These are phyloP conservation scores for Procavia capensis DNA, from an alignment of 2,113 vertebrate species.

Conservation along the genomic window DNA sequence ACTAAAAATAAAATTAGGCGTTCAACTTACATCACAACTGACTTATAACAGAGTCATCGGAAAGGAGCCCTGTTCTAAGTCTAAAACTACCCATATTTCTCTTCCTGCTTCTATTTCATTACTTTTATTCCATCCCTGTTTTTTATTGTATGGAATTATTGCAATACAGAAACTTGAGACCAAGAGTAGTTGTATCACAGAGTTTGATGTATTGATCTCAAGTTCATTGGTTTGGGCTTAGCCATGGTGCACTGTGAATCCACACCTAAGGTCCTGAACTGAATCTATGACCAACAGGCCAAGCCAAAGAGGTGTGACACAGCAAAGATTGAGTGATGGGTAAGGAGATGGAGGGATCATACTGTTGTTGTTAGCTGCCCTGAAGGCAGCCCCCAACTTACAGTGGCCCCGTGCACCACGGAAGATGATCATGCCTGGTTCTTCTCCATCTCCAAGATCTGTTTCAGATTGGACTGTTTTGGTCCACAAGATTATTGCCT, in stretches of 20 bases:
- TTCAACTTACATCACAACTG: too few species aligned
- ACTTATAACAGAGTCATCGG: too few species aligned
- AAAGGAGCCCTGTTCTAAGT: too few species aligned
- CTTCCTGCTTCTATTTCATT: neutral
- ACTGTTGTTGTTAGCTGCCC: neutral
- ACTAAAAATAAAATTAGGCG: too few species aligned
- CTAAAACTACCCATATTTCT: neutral
- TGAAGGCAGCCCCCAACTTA: too few species aligned
- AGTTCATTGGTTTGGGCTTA: neutral
- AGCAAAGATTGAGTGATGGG: neutral
- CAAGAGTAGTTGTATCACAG: rapidly evolving
- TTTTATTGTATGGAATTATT: too few species aligned
- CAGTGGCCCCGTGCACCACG: too few species aligned
- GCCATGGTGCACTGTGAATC: neutral
- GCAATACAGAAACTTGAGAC: rapidly evolving
- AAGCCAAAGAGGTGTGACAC: neutral
- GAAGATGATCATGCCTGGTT: too few species aligned
- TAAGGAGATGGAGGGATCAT: rapidly evolving
- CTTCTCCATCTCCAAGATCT: too few species aligned
- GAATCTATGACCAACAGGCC: neutral
- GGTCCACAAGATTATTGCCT: too few species aligned
- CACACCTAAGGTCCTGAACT: rapidly evolving
- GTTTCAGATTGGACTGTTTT: too few species aligned
- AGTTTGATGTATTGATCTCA: neutral
- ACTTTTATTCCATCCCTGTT: neutral